Conservation (phyloP, 2,113 vertebrate species). For the Mixornis gularis region DNA sequence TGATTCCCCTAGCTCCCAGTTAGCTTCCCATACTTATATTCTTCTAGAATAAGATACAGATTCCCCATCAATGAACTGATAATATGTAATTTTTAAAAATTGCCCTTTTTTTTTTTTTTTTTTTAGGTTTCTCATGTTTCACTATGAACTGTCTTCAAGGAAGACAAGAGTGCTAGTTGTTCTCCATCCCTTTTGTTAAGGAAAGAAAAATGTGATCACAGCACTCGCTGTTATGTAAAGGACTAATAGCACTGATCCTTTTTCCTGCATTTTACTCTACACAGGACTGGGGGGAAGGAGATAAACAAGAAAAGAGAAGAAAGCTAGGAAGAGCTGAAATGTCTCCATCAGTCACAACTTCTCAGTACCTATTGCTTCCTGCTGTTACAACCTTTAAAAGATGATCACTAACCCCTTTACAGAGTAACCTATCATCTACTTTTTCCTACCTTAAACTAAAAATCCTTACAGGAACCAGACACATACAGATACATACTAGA, state of each 20-base stretch:
- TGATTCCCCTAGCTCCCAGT: not conserved
- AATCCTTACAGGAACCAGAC: not conserved
- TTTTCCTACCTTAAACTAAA: not conserved
- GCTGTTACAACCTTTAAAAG: not conserved
- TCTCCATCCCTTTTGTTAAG: not conserved
- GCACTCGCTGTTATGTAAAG: not conserved
- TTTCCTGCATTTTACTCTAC: not conserved
- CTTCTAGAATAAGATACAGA: not conserved
- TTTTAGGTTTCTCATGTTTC: not conserved
- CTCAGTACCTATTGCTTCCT: not conserved
- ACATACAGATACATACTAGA: not conserved
- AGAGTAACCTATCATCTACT: not conserved
- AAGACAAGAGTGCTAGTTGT: not conserved
- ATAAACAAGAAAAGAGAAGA: not conserved
- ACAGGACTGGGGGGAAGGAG: not conserved
- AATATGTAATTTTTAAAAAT: not conserved
- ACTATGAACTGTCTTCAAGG: not conserved
- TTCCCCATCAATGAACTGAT: not conserved
- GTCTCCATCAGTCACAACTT: not conserved
- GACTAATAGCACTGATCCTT: not conserved
- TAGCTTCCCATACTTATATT: not conserved
- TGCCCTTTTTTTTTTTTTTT: fast-evolving
- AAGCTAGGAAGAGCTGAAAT: not conserved
- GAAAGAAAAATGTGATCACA: not conserved
- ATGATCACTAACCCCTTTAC: not conserved